phyloP scores from a whole-genome alignment of 2,113 vertebrate genomes.

The Zosterops pallidus region DNA sequence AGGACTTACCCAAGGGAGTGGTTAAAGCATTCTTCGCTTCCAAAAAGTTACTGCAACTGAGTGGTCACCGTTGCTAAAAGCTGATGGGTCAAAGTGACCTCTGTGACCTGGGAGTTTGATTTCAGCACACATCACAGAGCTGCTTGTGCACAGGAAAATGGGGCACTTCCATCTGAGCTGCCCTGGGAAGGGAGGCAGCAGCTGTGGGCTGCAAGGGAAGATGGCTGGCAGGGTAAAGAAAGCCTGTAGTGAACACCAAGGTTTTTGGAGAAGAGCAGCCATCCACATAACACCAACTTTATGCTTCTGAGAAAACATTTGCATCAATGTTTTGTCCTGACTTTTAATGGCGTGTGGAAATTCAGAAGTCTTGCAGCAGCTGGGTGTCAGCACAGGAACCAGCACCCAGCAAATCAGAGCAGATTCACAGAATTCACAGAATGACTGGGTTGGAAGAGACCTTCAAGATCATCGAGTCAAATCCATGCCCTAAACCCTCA shows the following conservation, averaged over 20 bases:
- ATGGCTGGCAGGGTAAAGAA: not conserved
- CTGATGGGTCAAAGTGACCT: not conserved
- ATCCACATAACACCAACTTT: accelerated
- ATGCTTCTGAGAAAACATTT: not conserved
- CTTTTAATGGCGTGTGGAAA: not conserved
- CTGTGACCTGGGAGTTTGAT: not conserved
- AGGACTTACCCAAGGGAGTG: not conserved
- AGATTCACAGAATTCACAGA: not conserved
- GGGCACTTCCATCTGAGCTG: not conserved
- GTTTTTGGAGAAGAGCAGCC: not conserved
- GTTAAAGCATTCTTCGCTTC: not conserved
- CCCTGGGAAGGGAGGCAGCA: not conserved
- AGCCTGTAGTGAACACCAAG: not conserved
- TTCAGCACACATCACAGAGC: not conserved
- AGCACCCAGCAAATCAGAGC: not conserved
- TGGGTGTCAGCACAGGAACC: not conserved
- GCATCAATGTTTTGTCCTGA: not conserved
- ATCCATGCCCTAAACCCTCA: too few species aligned
- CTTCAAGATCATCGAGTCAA: not conserved
- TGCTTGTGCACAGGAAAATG: not conserved
- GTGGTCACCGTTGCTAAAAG: not conserved
- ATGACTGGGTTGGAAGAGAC: not conserved
- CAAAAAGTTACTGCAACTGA: not conserved
- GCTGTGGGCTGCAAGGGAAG: not conserved
- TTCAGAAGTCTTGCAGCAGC: not conserved